These are phyloP conservation scores for Pseudopipra pipra DNA, from an alignment of 2,113 vertebrate species.

Conservation along the genomic window DNA sequence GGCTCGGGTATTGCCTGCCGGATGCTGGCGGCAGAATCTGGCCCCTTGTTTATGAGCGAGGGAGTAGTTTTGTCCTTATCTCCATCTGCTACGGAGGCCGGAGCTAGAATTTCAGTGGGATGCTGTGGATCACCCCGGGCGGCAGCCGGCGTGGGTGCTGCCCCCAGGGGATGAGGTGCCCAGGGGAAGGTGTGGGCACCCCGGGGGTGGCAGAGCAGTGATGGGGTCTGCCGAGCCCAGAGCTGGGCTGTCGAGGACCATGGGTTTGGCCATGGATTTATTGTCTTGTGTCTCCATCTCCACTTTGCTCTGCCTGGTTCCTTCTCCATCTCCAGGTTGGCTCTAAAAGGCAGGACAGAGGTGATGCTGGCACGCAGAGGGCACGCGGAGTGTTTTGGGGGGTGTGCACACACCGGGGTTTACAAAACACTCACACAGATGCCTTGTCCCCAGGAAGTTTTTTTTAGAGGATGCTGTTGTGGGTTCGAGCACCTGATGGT, in stretches of 20 bases:
- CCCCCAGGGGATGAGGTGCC: neutral
- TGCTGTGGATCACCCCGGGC: neutral
- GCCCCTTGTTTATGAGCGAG: constrained; percentile 39
- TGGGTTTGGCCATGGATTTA: neutral
- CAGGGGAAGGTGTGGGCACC: neutral
- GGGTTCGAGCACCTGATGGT: neutral
- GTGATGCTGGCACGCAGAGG: neutral
- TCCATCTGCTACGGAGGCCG: constrained; percentile 14
- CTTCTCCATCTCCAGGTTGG: neutral
- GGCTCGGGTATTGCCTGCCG: neutral
- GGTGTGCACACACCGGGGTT: neutral
- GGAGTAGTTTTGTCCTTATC: constrained; percentile 44
- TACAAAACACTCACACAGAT: neutral
- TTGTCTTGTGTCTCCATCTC: neutral
- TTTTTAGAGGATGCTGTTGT: neutral
- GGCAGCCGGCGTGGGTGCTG: neutral
- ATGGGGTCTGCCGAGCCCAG: rapidly evolving
- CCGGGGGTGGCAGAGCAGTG: neutral
- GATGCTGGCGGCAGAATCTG: constrained; percentile 36
- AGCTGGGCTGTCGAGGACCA: neutral
- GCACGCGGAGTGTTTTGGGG: rapidly evolving
- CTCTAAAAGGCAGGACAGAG: neutral
- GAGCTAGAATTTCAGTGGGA: constrained; percentile 40
- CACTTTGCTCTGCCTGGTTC: neutral
- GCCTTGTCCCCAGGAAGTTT: neutral